Evolutionary conservation across 1,140 invertebrate species (phyloP), one percentile per base, ranked within the genome.

Genomic region (Lepidurus arcticus): DNA sequence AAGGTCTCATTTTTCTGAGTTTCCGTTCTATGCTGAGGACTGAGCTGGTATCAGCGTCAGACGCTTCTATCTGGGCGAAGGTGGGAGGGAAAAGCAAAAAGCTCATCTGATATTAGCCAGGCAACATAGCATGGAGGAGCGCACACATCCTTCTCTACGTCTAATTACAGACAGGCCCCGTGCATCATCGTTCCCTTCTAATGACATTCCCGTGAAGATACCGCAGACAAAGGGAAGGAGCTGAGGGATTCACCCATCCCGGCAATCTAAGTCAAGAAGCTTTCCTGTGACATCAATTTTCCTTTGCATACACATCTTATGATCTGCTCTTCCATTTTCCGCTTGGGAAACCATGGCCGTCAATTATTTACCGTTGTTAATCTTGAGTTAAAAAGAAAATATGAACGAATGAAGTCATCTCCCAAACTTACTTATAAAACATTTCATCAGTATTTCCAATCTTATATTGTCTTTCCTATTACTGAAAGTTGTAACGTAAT

Each of bases 311-410:
- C 34, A 21, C 21, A 21, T 65, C n/a, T 65, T 21, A n/a, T 65
- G 53, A 65, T 65, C 53, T 65, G n/a, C 53, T 65, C 21, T 65
- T 65, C 53, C 53, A 65, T 65, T 65, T 65, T 65, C 53, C 53
- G 13, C 53, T 65, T 21, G 53, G 53, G 5, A 16, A 65, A 65
- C 16, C 53, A n/a, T 65, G 53, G 6, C 5, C 21, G 16, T 65
- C 21, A 65, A 65, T 65, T 65, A 65, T 65, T 65, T 65, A 65
- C 53, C 6, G 21, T 9, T 65, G 4, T 65, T 65, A 13, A 47
- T 65, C 21, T 65, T 65, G 16, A 13, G 16, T 16, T 16, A 65
- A 21, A 65, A 65, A 65, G 21, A 4, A 65, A 34, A 34, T 34
- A 34, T 34, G 34, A 34, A 34, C 34, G 34, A 34, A 34, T 34